phyloP scores from a whole-genome alignment of 2,888 invertebrate genomes.

The Caprella mutica region DNA sequence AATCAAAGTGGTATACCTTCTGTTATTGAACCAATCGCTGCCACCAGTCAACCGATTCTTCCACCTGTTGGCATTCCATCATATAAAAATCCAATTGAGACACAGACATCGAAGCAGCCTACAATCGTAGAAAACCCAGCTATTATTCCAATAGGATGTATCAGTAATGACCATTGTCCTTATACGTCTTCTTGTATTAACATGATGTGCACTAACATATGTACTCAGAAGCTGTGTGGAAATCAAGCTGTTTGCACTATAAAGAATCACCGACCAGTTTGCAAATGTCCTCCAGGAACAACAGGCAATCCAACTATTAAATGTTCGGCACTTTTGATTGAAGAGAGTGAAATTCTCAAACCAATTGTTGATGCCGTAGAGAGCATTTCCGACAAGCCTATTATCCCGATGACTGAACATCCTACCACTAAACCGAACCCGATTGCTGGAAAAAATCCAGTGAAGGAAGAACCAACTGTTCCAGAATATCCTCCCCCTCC shows the following conservation, averaged over 20 bases:
- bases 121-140: conserved; percentile 15
- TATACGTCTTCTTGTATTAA: conserved; percentile 37
- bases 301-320: conserved; percentile 37
- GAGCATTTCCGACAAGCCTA: no score
- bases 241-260: conserved; percentile 37
- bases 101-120: conserved; percentile 3
- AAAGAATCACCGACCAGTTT: conserved; percentile 37
- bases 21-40: no score
- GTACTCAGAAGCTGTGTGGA: conserved; percentile 36
- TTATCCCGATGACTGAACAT: no score
- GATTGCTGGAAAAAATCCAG: no score
- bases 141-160: conserved; percentile 39
- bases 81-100: no score
- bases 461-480: no score
- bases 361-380: no score
- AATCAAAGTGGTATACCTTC: no score
- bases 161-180: conserved; percentile 36
- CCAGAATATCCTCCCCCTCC: neutral
- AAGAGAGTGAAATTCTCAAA: no score
- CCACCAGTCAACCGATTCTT: neutral
- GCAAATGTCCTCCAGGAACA: conserved; percentile 38
- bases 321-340: conserved; percentile 22
- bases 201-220: conserved; percentile 34
- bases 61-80: no score
- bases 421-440: no score